A percentile compares a stretch with the other conserved stretches of the same genome.
phyloP scores from a whole-genome alignment of 2,888 invertebrate genomes.

The Folsomia manolachei region DNA sequence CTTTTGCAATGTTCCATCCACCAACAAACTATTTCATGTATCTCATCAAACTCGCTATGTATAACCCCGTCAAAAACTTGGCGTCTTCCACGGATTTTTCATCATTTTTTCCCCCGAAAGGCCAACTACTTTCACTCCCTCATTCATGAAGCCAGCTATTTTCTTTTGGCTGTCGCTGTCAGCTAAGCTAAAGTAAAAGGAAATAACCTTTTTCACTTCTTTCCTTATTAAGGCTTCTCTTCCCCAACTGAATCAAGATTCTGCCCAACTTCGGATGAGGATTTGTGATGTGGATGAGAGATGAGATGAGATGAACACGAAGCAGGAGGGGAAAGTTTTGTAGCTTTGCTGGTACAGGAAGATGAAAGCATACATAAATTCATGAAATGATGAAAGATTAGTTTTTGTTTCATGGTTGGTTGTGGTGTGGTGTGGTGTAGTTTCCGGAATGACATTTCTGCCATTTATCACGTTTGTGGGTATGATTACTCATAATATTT shows the following conservation, averaged over 20 bases:
- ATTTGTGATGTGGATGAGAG: background rate
- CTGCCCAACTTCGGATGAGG: background rate
- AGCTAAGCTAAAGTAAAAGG: no score
- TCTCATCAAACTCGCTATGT: background rate
- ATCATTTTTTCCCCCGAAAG: background rate
- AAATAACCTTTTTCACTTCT: background rate
- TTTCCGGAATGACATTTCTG: no score
- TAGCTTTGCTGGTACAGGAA: no score
- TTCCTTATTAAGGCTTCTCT: background rate
- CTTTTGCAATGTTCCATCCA: no score
- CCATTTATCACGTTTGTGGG: no score
- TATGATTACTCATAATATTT: no score
- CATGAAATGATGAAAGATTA: conserved; percentile 19
- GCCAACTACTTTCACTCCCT: background rate
- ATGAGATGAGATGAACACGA: no score
- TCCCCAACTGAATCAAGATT: background rate
- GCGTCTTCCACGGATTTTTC: no score
- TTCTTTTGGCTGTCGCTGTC: no score
- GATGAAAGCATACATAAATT: background rate
- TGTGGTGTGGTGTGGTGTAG: no score
- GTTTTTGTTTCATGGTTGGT: conserved; percentile 12
- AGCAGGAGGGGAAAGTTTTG: background rate
- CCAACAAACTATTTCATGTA: background rate
- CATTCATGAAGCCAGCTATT: background rate
- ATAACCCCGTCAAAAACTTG: no score